These are phyloP conservation scores for Stichopus chloronotus DNA, from an alignment of 35 echinoderm and acorn worm species.

Conservation along the genomic window DNA sequence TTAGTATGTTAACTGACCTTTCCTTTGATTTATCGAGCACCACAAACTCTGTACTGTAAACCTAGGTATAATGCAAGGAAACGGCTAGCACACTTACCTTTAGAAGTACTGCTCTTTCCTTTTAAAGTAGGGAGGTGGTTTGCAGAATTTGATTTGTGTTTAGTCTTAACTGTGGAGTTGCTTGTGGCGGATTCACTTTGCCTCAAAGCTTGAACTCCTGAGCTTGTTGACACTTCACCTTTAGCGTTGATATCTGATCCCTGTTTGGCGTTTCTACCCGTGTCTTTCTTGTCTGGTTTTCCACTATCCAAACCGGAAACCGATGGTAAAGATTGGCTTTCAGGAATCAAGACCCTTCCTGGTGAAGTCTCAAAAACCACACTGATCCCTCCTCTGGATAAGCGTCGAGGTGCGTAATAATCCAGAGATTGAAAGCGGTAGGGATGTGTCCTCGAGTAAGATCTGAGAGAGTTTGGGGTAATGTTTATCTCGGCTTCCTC, in stretches of 20 bases:
- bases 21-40: too few species aligned
- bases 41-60: too few species aligned
- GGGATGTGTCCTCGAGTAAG: constrained; percentile 81
- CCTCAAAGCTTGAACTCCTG: constrained; percentile 48
- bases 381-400: constrained; percentile 37
- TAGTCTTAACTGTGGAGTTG: constrained; percentile 3
- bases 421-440: constrained; percentile 84
- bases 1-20: too few species aligned
- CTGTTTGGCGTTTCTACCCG: constrained; percentile 36
- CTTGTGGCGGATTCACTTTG: constrained; percentile 51
- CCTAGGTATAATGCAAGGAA: too few species aligned
- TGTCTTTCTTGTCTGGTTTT: constrained; percentile 48
- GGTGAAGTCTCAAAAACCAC: constrained; percentile 55
- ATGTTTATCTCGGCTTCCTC: constrained; percentile 58
- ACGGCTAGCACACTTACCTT: constrained; percentile 47
- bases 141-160: constrained; percentile 18
- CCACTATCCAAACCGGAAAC: constrained; percentile 38
- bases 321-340: constrained; percentile 67
- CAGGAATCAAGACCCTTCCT: constrained; percentile 37
- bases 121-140: background rate
- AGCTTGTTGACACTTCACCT: constrained; percentile 57
- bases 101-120: constrained; percentile 59
- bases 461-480: constrained; percentile 76
- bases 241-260: constrained; percentile 16
- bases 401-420: constrained; percentile 75